Percentiles rank a stretch among this genome's conserved stretches.
phyloP scores from a whole-genome alignment of 2,888 invertebrate species.

The Ochropleura leucogaster region DNA sequence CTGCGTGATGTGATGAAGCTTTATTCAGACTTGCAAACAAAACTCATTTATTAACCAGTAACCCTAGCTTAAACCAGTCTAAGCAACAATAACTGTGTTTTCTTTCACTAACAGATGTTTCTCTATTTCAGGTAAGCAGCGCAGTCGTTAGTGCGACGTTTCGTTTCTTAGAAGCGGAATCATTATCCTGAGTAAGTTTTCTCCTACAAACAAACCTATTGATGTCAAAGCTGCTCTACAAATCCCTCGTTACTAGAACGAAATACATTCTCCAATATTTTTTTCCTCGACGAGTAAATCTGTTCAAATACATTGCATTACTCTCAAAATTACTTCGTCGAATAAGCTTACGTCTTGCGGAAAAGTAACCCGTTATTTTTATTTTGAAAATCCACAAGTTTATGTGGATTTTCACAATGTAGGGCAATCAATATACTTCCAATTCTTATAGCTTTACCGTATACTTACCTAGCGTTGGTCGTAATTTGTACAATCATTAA shows the following conservation, averaged over 20 bases:
- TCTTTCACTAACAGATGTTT: slow-evolving; percentile 49
- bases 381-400: slow-evolving; percentile 44
- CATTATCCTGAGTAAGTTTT: slow-evolving; percentile 72
- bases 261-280: slow-evolving; percentile 55
- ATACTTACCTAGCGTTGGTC: slow-evolving; percentile 14
- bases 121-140: slow-evolving; percentile 77
- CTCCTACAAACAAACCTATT: slow-evolving; percentile 67
- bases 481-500: slow-evolving; percentile 38
- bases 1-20: too few relatives aligned
- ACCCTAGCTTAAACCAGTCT: slow-evolving; percentile 8
- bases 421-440: slow-evolving; percentile 57
- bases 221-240: slow-evolving; percentile 69
- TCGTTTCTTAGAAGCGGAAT: slow-evolving; percentile 63
- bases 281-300: slow-evolving; percentile 59
- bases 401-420: slow-evolving; percentile 42
- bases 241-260: slow-evolving; percentile 69
- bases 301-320: slow-evolving; percentile 74
- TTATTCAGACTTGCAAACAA: not conserved
- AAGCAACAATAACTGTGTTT: slow-evolving; percentile 21
- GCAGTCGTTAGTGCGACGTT: slow-evolving; percentile 67
- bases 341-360: slow-evolving; percentile 63
- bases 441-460: slow-evolving; percentile 58
- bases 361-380: slow-evolving; percentile 65
- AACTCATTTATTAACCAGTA: slow-evolving; percentile 1
- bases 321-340: slow-evolving; percentile 68